Evolutionary conservation across 2,113 vertebrate genomes (phyloP), one percentile per base, ranked within the genome.

Genomic region (Prionailurus bengalensis): DNA sequence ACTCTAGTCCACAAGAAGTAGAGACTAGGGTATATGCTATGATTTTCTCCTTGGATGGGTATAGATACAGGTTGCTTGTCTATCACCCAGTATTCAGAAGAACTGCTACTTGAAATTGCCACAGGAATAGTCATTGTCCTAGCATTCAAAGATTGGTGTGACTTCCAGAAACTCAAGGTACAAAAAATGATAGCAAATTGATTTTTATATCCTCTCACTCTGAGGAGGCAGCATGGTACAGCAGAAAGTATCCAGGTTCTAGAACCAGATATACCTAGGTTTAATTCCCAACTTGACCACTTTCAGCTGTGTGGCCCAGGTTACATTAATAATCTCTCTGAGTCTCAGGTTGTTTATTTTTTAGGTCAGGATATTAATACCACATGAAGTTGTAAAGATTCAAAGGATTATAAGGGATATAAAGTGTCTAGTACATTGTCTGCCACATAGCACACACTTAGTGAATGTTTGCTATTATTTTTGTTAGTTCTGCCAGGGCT

Each of bases 101-200:
- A 93, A 78, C 51, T 84, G 78, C 79, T 61, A 84, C 61, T 84
- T 85, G 58, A 93, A 79, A 78, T 90, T 89, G 51, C 39, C 61
- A 39, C 8, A 70, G 58, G 48, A 93, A 78, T 83, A 68, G 51
- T 51, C 39, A 88, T 8, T 63, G 39, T 33, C 58, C 11, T 70
- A 78, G 58, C 27, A 76, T 13, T 66, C 16, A 93, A 51, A 93
- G 23, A 48, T 93, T 45, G 66, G 31, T 51, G 7, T 53, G 79
- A 63, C n/a, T 92, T 80, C 33, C 29, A 80, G 74, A 92, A 73
- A 42, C 53, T 53, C 53, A 53, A 48, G 12, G 17, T 53, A 71
- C 71, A 70, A 81, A 19, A 81, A 81, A 42, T 87, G 70, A 21
- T 71, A 79, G 70, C 27, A 87, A n/a, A 73, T 89, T 29, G n/a